Evolutionary conservation across 1,140 invertebrate genomes (phyloP).

Genomic region (Harlomillsia oculata): DNA sequence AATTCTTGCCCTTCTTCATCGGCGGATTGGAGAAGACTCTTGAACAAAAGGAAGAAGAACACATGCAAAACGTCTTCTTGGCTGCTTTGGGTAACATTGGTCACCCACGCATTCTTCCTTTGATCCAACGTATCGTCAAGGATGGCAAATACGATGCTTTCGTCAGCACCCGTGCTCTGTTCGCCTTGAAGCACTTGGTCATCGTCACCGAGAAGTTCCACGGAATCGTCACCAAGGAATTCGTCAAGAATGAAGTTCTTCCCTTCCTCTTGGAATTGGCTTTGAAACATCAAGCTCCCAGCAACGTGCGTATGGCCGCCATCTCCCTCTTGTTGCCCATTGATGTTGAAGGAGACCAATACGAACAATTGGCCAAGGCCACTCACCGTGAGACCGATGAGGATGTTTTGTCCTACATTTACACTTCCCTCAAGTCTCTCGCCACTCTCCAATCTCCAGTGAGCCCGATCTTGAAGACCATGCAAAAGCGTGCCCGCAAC

Average conservation of each 20-base stretch:
- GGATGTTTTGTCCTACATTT: constrained; percentile 31
- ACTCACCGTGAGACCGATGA: constrained; percentile 32
- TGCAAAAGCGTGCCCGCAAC: neutral
- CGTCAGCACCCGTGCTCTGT: constrained; percentile 28
- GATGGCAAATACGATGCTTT: constrained; percentile 6
- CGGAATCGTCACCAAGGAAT: constrained; percentile 17
- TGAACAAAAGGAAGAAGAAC: neutral
- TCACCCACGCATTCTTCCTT: constrained; percentile 24
- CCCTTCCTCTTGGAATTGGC: constrained; percentile 30
- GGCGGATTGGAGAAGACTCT: constrained; percentile 11
- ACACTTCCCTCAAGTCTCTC: constrained; percentile 26
- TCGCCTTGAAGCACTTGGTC: constrained; percentile 23
- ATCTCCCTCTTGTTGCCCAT: constrained; percentile 23
- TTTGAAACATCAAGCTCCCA: constrained; percentile 33
- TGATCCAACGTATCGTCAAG: constrained; percentile 30
- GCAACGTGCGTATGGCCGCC: constrained; percentile 34
- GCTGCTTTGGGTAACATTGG: constrained; percentile 33
- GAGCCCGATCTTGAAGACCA: neutral
- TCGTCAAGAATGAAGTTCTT: constrained; percentile 27
- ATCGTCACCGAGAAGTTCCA: neutral
- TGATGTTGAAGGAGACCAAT: constrained; percentile 18
- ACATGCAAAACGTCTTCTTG: constrained; percentile 16
- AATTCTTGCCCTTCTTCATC: constrained; percentile 28
- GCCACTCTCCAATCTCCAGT: constrained; percentile 14
- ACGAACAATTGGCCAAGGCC: constrained; percentile 32